Percentiles rank a stretch among this genome's conserved stretches.
phyloP scores from a whole-genome alignment of 2,113 vertebrate genomes.

The Apeltes quadracus region DNA sequence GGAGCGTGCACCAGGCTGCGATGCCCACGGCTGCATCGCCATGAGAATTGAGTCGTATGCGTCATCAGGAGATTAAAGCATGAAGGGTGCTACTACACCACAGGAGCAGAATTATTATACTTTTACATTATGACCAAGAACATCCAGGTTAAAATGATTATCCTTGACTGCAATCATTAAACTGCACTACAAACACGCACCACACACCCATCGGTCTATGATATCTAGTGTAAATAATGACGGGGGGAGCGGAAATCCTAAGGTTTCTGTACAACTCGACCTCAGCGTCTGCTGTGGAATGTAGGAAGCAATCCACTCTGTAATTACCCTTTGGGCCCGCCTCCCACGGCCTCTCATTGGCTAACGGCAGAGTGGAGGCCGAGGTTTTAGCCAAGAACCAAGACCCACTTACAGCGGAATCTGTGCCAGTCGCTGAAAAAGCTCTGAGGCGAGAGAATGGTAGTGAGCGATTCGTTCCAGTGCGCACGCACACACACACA shows the following conservation, averaged over 20 bases:
- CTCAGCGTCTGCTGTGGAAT: constrained; percentile 68
- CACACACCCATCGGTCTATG: not conserved
- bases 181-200: not conserved
- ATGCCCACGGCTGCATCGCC: not conserved
- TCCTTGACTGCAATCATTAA: too few relatives aligned
- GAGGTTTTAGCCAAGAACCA: constrained; percentile 33
- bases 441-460: constrained; percentile 61
- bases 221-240: not conserved
- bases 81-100: not conserved
- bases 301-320: constrained; percentile 67
- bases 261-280: constrained; percentile 28
- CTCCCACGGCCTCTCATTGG: constrained; percentile 44
- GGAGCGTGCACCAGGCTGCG: not conserved
- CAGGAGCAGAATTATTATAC: not conserved
- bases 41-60: not conserved
- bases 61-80: not conserved
- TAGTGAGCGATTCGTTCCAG: constrained; percentile 57
- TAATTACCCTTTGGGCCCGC: constrained; percentile 65
- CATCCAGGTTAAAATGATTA: not conserved
- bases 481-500: not conserved
- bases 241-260: constrained; percentile 21
- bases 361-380: not conserved
- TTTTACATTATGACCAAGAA: not conserved
- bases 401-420: constrained; percentile 21
- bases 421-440: constrained; percentile 57